Evolutionary conservation across 2,888 invertebrate genomes (phyloP).

Genomic region (Nudaria mundana): DNA sequence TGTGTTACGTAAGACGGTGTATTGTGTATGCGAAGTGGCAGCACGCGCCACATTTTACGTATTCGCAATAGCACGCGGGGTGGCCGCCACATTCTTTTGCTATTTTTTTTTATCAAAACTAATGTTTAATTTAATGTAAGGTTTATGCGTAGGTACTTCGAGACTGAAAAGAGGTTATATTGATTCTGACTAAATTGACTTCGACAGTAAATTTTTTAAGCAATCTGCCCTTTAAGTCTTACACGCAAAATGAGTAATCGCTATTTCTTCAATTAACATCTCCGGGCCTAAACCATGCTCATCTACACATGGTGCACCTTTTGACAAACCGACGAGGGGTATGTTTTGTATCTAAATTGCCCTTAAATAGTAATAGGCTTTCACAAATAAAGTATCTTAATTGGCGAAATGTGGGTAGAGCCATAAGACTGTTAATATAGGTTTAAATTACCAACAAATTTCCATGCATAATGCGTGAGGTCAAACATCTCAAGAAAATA

Average conservation of each 20-base stretch:
- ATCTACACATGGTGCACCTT: too few relatives aligned
- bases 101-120: constrained; percentile 45
- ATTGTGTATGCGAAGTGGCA: constrained; percentile 46
- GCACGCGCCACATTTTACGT: constrained; percentile 67
- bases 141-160: constrained; percentile 4
- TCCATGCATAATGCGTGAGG: constrained; percentile 42
- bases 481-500: constrained; percentile 74
- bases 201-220: too few relatives aligned
- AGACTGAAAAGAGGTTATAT: constrained; percentile 3
- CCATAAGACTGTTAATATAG: too few relatives aligned
- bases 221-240: constrained; percentile 4
- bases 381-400: too few relatives aligned
- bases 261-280: too few relatives aligned
- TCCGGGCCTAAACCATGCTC: too few relatives aligned
- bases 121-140: constrained; percentile 29
- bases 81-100: constrained; percentile 70
- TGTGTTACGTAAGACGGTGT: constrained; percentile 64
- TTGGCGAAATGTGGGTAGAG: too few relatives aligned
- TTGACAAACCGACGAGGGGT: too few relatives aligned
- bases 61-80: constrained; percentile 63
- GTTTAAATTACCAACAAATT: constrained; percentile 16
- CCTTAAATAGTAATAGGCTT: too few relatives aligned
- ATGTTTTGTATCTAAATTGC: too few relatives aligned
- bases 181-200: too few relatives aligned
- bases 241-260: too few relatives aligned